Evolutionary conservation across 2,888 invertebrate species (phyloP), one percentile per base, ranked within the genome.

Genomic region (Eupithecia insigniata): DNA sequence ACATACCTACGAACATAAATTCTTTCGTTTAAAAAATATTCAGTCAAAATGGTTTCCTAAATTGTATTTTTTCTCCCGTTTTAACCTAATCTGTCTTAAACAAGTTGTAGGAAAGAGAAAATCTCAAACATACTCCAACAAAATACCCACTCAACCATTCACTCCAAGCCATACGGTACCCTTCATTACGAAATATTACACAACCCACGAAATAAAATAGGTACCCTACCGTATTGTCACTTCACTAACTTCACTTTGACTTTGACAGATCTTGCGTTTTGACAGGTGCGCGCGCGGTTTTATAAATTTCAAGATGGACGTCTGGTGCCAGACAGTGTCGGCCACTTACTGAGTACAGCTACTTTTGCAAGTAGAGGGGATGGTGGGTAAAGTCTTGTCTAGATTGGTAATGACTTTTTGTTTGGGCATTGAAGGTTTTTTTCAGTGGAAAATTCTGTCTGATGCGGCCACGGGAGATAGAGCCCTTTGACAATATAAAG

Each of bases 181-280:
- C 76, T 65, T 76, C 78, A 75, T 77, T 78, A 75, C 78, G 74
- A 75, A 75, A 75, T n/a, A 58, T 79, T 79, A 76, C 69, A 74
- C 70, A 79, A 79, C 62, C 60, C 36, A 67, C 70, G 18, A 65
- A 66, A 69, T 32, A 28, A 4, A 70, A 69, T 64, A n/a, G n/a
- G n/a, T n/a, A 71, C 65, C 77, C 71, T 77, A 77, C 79, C 77
- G 67, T 72, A 67, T 66, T 64, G 70, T 66, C 78, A 77, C 78
- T 77, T 72, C 60, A 18, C 34, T 10, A 74, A 76, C 69, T 74
- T 72, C 78, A 79, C 75, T 75, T 61, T 75, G 73, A 74, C 74
- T 74, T 76, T 76, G 75, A 76, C 64, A 64, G 64, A n/a, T 39
- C 14, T 76, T 75, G 75, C 39, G 73, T 74, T 73, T 76, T 78